A percentile compares a stretch with the other conserved stretches of the same genome.
Evolutionary conservation across 2,113 vertebrate species (phyloP).

Genomic region (Mormyrus iriodes): DNA sequence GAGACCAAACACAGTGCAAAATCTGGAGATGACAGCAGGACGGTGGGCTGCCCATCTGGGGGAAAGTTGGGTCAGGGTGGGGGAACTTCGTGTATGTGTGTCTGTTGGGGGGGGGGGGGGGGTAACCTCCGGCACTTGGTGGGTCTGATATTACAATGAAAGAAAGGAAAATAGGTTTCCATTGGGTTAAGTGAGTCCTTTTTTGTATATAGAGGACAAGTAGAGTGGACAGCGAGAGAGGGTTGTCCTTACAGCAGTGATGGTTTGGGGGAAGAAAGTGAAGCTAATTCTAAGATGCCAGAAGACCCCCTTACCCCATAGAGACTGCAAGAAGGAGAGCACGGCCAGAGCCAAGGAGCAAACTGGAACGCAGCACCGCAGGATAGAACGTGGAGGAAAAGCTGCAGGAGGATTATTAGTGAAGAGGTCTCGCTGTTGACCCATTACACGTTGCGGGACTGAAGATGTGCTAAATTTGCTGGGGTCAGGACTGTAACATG

Average conservation of each 20-base stretch:
- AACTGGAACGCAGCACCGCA: neutral
- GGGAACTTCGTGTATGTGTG: neutral
- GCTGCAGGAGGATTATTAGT: neutral
- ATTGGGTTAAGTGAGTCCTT: neutral
- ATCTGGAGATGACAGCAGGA: no score
- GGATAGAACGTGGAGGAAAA: neutral
- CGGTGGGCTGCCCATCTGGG: no score
- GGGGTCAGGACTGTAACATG: neutral
- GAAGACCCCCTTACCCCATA: neutral
- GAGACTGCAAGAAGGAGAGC: neutral
- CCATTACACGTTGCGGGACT: neutral
- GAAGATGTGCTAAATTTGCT: neutral
- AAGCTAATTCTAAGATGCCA: neutral
- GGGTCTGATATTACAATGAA: neutral
- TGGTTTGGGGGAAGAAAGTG: neutral
- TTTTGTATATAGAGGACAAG: neutral
- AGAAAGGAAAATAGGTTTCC: neutral
- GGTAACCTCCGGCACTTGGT: neutral
- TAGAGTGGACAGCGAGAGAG: no score
- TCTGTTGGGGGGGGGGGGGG: neutral
- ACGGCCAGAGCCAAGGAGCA: neutral
- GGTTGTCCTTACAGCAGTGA: neutral
- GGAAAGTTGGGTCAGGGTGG: no score
- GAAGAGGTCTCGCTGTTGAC: neutral
- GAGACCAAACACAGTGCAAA: no score